A percentile compares a stretch with the other conserved stretches of the same genome.
phyloP scores from a whole-genome alignment of 2,113 vertebrate genomes.

The Myiagra hebetior region DNA sequence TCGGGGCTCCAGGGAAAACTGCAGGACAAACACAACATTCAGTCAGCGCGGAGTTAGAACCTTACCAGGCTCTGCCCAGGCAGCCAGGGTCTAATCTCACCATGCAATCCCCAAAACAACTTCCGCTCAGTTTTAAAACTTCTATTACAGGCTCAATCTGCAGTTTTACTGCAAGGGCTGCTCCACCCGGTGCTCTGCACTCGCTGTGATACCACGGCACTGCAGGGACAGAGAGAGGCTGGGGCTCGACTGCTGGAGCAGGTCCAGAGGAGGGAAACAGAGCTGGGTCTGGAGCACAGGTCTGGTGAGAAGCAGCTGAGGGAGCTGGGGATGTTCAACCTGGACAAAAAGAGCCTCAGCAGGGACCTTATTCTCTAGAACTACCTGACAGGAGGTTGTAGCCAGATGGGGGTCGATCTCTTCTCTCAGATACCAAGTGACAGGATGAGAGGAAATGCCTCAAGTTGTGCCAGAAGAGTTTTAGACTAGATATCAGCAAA shows the following conservation, averaged over 20 bases:
- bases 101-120: background rate
- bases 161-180: background rate
- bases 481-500: background rate
- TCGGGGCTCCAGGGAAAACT: background rate
- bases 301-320: background rate
- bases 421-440: background rate
- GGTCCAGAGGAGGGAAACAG: background rate
- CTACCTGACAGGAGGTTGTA: background rate
- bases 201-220: fast-evolving
- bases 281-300: background rate
- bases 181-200: background rate
- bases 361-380: background rate
- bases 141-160: background rate
- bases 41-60: fast-evolving
- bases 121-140: background rate
- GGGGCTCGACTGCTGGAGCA: no score
- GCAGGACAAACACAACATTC: background rate
- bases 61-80: background rate
- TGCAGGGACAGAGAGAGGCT: background rate
- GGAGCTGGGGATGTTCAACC: background rate
- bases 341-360: background rate
- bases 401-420: fast-evolving
- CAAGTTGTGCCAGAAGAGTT: background rate
- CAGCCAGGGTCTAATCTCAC: background rate
- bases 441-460: background rate